phyloP scores from a whole-genome alignment of 2,113 vertebrate genomes.

The Mesocricetus auratus region DNA sequence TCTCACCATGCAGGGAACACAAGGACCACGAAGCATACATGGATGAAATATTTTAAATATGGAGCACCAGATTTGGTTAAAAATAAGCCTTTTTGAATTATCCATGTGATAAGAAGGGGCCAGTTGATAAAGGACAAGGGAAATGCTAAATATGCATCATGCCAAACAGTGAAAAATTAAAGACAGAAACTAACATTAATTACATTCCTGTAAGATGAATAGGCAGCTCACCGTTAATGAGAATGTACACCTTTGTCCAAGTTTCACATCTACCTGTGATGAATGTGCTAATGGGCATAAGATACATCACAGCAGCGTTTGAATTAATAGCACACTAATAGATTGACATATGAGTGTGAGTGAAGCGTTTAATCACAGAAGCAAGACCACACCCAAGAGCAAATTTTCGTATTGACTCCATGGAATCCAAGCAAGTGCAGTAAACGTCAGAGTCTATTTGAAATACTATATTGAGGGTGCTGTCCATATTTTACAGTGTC shows the following conservation, averaged over 20 bases:
- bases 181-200: constrained; percentile 91
- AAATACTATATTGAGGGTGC: constrained; percentile 58
- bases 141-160: constrained; percentile 90
- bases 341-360: constrained; percentile 90
- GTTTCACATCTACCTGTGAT: constrained; percentile 94
- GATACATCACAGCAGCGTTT: constrained; percentile 92
- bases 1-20: background rate
- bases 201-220: constrained; percentile 92
- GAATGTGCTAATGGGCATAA: constrained; percentile 92
- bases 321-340: constrained; percentile 91
- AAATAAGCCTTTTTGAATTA: constrained; percentile 90
- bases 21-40: constrained; percentile 59
- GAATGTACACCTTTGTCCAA: constrained; percentile 93
- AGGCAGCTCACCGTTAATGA: constrained; percentile 94
- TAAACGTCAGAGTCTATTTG: constrained; percentile 74
- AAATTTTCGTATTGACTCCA: constrained; percentile 82
- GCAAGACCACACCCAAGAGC: constrained; percentile 85
- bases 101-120: constrained; percentile 83
- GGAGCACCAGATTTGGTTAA: constrained; percentile 75
- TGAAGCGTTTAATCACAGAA: constrained; percentile 92
- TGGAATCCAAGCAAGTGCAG: constrained; percentile 72
- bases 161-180: constrained; percentile 94
- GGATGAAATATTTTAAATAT: constrained; percentile 76
- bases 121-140: constrained; percentile 88
- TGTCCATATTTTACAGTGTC: background rate